A percentile compares a stretch with the other conserved stretches of the same genome.
Conservation (phyloP, 2,113 vertebrate species). For the Probosciger aterrimus region DNA sequence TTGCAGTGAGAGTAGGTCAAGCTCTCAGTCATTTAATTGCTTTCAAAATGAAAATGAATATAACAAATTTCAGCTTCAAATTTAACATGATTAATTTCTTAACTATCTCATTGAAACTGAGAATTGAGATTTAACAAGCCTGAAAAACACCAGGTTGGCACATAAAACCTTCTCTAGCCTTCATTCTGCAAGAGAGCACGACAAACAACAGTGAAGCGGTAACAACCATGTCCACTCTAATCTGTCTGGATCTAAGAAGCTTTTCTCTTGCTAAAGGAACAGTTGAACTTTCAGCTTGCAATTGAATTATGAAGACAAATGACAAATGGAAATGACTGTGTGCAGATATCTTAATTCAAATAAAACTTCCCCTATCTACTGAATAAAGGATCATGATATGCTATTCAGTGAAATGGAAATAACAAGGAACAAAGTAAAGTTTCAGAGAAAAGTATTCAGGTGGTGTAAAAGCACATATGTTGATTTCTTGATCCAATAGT, state of each 20-base stretch:
- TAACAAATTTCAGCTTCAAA: not conserved
- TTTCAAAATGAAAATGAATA: not conserved
- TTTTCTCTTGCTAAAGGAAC: not conserved
- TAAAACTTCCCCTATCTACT: not conserved
- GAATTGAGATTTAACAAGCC: not conserved
- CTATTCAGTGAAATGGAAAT: not conserved
- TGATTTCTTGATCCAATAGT: not conserved
- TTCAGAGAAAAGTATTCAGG: not conserved
- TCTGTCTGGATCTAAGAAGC: not conserved
- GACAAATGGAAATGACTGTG: not conserved
- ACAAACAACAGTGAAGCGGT: not conserved
- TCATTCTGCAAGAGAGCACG: not conserved
- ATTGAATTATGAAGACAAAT: not conserved
- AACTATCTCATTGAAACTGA: not conserved
- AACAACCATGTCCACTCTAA: not conserved
- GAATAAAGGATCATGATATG: not conserved
- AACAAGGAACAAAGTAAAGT: not conserved
- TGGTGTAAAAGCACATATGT: not conserved
- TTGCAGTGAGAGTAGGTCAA: not conserved
- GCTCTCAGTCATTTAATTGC: not conserved
- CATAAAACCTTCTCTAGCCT: not conserved
- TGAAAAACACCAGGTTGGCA: not conserved
- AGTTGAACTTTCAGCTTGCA: not conserved
- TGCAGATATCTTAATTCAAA: not conserved
- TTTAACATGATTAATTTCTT: not conserved